These are phyloP conservation scores for Grus americana DNA, from an alignment of 2,113 vertebrate species.

Conservation along the genomic window DNA sequence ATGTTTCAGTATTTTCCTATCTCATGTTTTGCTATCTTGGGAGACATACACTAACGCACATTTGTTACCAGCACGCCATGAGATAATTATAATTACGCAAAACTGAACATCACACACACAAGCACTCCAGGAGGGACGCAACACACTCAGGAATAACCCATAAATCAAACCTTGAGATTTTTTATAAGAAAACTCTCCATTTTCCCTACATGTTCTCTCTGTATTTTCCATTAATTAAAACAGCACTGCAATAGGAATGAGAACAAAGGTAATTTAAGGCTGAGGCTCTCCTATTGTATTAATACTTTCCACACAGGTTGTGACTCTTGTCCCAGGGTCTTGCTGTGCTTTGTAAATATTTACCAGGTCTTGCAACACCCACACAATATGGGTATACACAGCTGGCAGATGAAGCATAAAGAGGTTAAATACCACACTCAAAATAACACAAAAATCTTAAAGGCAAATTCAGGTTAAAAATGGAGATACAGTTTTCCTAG, in stretches of 20 bases:
- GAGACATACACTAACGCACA: not conserved
- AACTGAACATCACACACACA: not conserved
- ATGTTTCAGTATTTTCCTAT: not conserved
- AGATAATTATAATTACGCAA: not conserved
- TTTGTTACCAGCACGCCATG: not conserved
- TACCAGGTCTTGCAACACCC: conserved; percentile 58
- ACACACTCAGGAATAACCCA: not conserved
- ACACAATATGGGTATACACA: not conserved
- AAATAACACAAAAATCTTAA: not conserved
- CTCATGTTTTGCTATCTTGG: not conserved
- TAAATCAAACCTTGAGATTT: not conserved
- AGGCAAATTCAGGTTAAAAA: not conserved
- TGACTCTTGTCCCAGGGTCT: conserved; percentile 55
- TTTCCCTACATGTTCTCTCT: not conserved
- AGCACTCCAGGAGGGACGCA: not conserved
- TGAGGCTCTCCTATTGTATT: conserved; percentile 28
- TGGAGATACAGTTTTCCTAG: not conserved
- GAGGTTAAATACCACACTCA: conserved; percentile 34
- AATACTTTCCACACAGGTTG: conserved; percentile 42
- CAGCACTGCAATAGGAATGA: conserved; percentile 13
- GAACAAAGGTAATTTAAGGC: conserved; percentile 51
- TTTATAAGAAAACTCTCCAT: not conserved
- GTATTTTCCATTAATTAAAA: conserved; percentile 36
- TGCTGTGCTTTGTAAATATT: conserved; percentile 63
- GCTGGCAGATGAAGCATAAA: conserved; percentile 47